Evolutionary conservation across 2,113 vertebrate genomes (phyloP).

Genomic region (Pyxicephalus adspersus): DNA sequence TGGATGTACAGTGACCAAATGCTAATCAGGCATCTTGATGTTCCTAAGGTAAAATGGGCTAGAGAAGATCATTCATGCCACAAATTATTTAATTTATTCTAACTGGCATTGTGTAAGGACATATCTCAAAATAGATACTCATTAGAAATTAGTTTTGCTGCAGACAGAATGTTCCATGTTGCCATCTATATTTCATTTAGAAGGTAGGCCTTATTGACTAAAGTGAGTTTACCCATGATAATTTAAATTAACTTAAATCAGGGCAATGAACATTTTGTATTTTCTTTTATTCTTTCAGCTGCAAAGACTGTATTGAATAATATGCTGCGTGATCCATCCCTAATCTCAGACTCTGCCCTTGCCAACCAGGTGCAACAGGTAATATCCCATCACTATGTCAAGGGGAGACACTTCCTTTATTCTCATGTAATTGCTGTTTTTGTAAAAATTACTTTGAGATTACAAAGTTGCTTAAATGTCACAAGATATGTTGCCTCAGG

Average conservation of each 20-base stretch:
- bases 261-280: not conserved
- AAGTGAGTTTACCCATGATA: not conserved
- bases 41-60: too few species aligned
- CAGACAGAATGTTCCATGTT: too few species aligned
- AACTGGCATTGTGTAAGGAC: too few species aligned
- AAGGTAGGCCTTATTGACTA: too few species aligned
- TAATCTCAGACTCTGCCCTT: slow-evolving; percentile 90
- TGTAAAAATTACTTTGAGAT: slow-evolving; percentile 77
- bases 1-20: too few species aligned
- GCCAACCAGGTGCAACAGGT: slow-evolving; percentile 94
- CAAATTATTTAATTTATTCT: too few species aligned
- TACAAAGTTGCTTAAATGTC: slow-evolving; percentile 74
- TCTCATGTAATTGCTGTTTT: slow-evolving; percentile 83
- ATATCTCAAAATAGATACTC: too few species aligned
- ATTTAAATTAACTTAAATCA: not conserved
- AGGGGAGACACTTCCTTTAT: slow-evolving; percentile 76
- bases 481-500: slow-evolving; percentile 72
- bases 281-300: slow-evolving; percentile 64
- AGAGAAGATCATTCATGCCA: too few species aligned
- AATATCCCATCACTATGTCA: slow-evolving; percentile 74
- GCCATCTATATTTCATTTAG: too few species aligned
- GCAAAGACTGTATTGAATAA: slow-evolving; percentile 89
- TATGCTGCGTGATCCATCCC: slow-evolving; percentile 92
- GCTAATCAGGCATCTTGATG: too few species aligned
- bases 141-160: too few species aligned